These are phyloP conservation scores for Columba guinea DNA, from an alignment of 2,797 vertebrate species.

Conservation along the genomic window DNA sequence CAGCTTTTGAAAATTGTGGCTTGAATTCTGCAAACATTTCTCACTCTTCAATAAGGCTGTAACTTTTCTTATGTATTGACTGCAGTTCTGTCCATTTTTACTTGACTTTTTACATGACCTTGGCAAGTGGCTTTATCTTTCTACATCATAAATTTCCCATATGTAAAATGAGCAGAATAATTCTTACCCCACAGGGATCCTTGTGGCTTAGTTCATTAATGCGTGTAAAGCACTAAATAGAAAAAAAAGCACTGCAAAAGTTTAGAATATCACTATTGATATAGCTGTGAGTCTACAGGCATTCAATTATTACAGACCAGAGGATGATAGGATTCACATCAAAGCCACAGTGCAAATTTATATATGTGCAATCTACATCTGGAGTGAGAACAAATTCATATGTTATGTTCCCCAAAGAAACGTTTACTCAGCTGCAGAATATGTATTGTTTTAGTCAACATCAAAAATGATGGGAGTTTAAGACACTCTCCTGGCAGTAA, in stretches of 20 bases:
- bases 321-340: constrained; percentile 3
- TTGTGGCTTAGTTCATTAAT: not conserved
- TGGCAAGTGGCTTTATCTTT: constrained; percentile 19
- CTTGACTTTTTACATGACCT: not conserved
- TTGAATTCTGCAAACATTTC: not conserved
- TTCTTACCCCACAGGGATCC: not conserved
- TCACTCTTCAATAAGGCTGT: not conserved
- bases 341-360: constrained; percentile 40
- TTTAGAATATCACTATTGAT: not conserved
- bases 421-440: constrained; percentile 48
- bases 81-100: not conserved
- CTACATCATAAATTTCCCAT: not conserved
- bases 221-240: not conserved
- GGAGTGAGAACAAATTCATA: constrained; percentile 16
- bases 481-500: not conserved
- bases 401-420: not conserved
- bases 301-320: not conserved
- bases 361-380: constrained; percentile 16
- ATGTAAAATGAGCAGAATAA: not conserved
- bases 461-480: constrained; percentile 34
- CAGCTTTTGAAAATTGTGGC: not conserved
- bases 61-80: not conserved
- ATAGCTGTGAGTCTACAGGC: not conserved
- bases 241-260: not conserved
- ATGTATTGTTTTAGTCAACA: constrained; percentile 27